Evolutionary conservation across 2,797 vertebrate genomes (phyloP).

Genomic region (Chlorospingus semifuscus): DNA sequence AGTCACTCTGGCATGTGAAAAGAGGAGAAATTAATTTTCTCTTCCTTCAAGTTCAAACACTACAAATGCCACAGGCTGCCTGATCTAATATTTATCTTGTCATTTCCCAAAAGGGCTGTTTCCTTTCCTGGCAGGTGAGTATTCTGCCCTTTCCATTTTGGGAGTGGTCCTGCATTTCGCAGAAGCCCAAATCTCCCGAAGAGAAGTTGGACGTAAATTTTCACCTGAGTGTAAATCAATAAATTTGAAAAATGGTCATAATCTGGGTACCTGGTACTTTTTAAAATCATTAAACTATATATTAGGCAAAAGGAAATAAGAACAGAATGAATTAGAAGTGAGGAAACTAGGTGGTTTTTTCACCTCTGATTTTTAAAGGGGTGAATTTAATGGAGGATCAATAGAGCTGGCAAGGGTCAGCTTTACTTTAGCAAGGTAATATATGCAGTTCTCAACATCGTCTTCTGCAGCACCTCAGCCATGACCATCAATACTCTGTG

Average conservation of each 20-base stretch:
- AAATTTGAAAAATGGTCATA: background rate
- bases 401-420: slow-evolving; percentile 10
- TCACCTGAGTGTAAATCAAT: background rate
- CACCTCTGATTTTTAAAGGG: slow-evolving; percentile 4
- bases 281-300: background rate
- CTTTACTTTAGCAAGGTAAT: background rate
- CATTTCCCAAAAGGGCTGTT: background rate
- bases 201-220: background rate
- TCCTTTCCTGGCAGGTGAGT: background rate
- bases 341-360: background rate
- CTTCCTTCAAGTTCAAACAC: background rate
- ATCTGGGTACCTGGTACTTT: background rate
- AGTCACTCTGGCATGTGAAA: background rate
- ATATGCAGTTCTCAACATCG: background rate
- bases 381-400: slow-evolving; percentile 32
- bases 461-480: background rate
- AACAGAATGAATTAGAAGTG: slow-evolving; percentile 5
- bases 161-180: background rate
- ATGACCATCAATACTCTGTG: slow-evolving; percentile 10
- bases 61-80: background rate
- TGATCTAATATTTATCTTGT: background rate
- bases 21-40: background rate
- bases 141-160: background rate
- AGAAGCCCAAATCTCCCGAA: background rate
- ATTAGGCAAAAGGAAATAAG: slow-evolving; percentile 12